Conservation (phyloP, 1,140 invertebrate genomes). For the Dendrolimus kikuchii region DNA sequence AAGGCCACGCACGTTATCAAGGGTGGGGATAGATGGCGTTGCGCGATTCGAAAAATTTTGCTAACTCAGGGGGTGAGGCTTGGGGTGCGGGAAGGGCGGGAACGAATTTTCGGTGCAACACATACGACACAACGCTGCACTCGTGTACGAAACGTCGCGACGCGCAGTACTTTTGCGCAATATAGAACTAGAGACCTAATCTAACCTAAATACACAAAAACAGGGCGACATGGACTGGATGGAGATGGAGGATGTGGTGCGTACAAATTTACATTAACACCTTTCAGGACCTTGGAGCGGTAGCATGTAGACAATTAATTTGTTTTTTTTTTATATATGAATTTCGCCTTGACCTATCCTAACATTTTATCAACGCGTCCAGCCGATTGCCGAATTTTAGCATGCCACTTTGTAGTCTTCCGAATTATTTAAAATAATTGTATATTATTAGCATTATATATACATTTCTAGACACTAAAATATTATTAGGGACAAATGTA, state of each 20-base stretch:
- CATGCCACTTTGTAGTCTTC: too few relatives aligned
- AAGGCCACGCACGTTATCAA: constrained; percentile 49
- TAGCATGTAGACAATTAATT: neutral
- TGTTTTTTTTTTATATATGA: constrained; percentile 5
- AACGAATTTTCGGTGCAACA: constrained; percentile 69
- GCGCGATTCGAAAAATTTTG: constrained; percentile 57
- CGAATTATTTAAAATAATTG: too few relatives aligned
- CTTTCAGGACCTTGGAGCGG: neutral
- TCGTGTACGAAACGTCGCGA: constrained; percentile 64
- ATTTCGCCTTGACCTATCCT: constrained; percentile 60
- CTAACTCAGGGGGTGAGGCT: constrained; percentile 39
- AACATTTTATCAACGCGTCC: constrained; percentile 48
- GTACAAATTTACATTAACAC: constrained; percentile 21
- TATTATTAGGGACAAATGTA: too few relatives aligned
- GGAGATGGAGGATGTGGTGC: constrained; percentile 64
- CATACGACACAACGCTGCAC: constrained; percentile 59
- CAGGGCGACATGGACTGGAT: constrained; percentile 62
- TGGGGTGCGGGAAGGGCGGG: constrained; percentile 39
- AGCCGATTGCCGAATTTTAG: constrained; percentile 18
- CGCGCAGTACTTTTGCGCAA: constrained; percentile 53
- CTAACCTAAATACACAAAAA: constrained; percentile 34
- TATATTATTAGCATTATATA: too few relatives aligned
- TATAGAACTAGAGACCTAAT: constrained; percentile 38
- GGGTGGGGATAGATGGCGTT: constrained; percentile 61
- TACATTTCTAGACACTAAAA: too few relatives aligned